These are phyloP conservation scores for Sebastes vulpes DNA, from an alignment of 2,797 vertebrate species.

Conservation along the genomic window DNA sequence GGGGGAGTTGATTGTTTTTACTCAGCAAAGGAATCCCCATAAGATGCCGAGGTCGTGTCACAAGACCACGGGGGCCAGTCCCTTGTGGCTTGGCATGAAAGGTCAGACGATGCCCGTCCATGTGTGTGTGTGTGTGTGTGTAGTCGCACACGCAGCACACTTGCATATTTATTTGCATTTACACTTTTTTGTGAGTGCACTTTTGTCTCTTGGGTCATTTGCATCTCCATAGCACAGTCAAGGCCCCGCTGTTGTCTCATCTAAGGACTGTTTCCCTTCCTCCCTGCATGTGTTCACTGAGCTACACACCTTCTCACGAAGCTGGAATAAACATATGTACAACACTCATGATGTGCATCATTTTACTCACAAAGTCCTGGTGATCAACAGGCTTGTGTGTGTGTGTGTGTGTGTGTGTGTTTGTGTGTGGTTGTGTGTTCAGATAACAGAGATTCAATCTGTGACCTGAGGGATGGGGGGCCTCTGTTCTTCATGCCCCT, in stretches of 20 bases:
- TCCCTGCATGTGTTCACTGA: constrained; percentile 3
- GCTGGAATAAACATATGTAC: not conserved
- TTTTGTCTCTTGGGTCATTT: constrained; percentile 60
- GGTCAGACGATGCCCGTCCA: constrained; percentile 52
- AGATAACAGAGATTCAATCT: constrained; percentile 49
- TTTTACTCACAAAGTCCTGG: not conserved
- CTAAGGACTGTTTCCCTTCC: not conserved
- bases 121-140: not conserved
- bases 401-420: not conserved
- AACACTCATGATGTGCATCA: not conserved
- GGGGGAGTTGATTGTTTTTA: constrained; percentile 51
- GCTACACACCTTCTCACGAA: not conserved
- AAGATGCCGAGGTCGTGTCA: constrained; percentile 41
- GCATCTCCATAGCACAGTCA: constrained; percentile 52
- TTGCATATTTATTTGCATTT: constrained; percentile 51
- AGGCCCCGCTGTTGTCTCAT: not conserved
- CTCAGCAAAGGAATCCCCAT: constrained; percentile 60
- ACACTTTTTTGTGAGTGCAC: constrained; percentile 13
- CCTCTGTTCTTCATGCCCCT: constrained; percentile 13
- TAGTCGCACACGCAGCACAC: not conserved
- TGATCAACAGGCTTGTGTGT: constrained; percentile 30
- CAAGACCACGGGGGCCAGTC: constrained; percentile 31
- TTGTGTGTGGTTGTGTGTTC: constrained; percentile 6
- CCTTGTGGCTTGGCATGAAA: constrained; percentile 56
- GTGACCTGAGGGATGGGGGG: constrained; percentile 49